Evolutionary conservation across 2,888 invertebrate genomes (phyloP).

Genomic region (Synergus laeviventris): DNA sequence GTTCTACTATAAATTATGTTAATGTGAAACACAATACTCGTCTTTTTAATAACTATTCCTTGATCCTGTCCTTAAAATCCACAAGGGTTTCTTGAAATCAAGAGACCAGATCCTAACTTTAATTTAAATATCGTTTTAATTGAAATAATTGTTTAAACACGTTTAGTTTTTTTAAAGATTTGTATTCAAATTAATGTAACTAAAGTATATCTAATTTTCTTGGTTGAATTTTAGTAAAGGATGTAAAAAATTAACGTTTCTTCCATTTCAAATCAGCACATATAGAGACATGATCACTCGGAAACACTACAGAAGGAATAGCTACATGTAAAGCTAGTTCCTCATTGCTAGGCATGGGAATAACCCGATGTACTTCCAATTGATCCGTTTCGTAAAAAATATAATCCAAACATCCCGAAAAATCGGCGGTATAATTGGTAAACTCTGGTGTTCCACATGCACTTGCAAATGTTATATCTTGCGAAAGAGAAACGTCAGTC

Average conservation of each 20-base stretch:
- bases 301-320: conserved; percentile 92
- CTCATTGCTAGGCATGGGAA: conserved; percentile 88
- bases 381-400: conserved; percentile 87
- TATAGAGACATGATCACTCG: conserved; percentile 95
- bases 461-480: conserved; percentile 82
- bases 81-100: neutral
- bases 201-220: too few relatives aligned
- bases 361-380: conserved; percentile 82
- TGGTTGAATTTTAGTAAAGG: neutral
- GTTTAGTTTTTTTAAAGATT: too few relatives aligned
- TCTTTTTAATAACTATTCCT: neutral
- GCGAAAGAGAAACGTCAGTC: conserved; percentile 80
- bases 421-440: conserved; percentile 90
- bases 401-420: conserved; percentile 93
- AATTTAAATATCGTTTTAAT: neutral
- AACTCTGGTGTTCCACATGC: conserved; percentile 90
- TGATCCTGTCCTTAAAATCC: neutral
- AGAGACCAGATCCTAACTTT: neutral
- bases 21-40: conserved; percentile 40
- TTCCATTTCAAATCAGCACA: conserved; percentile 86
- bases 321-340: conserved; percentile 86
- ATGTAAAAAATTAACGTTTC: conserved; percentile 31
- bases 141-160: too few relatives aligned
- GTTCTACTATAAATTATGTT: conserved; percentile 57
- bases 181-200: too few relatives aligned